Evolutionary conservation across 2,113 vertebrate genomes (phyloP).

Genomic region (Stigmatopora nigra): DNA sequence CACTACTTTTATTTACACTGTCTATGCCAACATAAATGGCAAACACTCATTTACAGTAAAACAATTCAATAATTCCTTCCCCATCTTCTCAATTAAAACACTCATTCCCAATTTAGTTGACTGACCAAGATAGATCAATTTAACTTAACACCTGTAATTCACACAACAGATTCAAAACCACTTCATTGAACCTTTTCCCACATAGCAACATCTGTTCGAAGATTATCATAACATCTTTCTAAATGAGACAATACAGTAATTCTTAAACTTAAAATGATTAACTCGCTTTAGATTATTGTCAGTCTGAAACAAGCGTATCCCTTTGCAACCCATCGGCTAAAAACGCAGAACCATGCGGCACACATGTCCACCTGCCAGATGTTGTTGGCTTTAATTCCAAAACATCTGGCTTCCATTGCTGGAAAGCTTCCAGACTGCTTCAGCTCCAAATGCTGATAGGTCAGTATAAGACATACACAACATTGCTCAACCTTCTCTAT

Average conservation of each 20-base stretch:
- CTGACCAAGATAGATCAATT: too few relatives aligned
- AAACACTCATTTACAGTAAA: neutral
- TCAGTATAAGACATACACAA: conserved; percentile 34
- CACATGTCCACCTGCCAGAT: conserved; percentile 22
- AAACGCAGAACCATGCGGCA: neutral
- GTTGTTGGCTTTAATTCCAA: conserved; percentile 30
- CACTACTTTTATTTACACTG: too few relatives aligned
- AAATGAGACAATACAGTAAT: neutral
- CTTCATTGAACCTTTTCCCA: neutral
- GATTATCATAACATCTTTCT: neutral
- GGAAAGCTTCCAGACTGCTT: conserved; percentile 46
- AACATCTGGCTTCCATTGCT: conserved; percentile 52
- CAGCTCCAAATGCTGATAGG: conserved; percentile 34
- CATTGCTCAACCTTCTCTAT: conserved; percentile 42
- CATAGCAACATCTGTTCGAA: neutral
- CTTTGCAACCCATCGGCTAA: neutral
- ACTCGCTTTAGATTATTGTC: neutral
- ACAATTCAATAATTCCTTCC: neutral
- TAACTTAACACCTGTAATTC: neutral
- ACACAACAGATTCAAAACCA: neutral
- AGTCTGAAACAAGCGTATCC: neutral
- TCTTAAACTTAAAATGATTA: conserved; percentile 3
- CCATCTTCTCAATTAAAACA: neutral
- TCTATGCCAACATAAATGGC: neutral
- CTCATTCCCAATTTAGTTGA: neutral